Conservation (phyloP, 2,888 invertebrate species). For the Caenorhabditis angaria region DNA sequence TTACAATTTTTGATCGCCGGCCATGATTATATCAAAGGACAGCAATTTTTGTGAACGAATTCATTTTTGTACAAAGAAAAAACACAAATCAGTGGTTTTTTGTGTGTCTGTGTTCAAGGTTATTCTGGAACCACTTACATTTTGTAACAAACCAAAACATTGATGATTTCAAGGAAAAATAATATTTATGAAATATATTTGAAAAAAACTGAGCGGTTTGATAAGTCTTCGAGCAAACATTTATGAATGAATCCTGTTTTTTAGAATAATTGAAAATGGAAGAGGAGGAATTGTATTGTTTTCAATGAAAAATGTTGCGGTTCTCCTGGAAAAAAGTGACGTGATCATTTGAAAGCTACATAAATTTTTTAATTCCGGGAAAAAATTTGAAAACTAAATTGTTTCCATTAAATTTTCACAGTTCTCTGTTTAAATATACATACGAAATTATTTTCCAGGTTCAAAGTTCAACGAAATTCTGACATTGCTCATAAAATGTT, state of each 20-base stretch:
- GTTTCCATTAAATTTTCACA: too few species aligned
- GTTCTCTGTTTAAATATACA: too few species aligned
- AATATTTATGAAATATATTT: constrained; percentile 4
- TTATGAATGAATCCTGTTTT: constrained; percentile 1
- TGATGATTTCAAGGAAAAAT: not conserved
- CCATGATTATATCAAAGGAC: too few species aligned
- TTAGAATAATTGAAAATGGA: not conserved
- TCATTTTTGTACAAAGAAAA: not conserved
- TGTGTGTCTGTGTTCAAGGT: not conserved
- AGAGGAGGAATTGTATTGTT: not conserved
- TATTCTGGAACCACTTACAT: constrained; percentile 1
- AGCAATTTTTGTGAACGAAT: too few species aligned
- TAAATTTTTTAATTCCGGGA: too few species aligned
- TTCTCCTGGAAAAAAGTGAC: not conserved
- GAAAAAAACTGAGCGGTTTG: not conserved
- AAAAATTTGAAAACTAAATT: too few species aligned
- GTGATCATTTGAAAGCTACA: too few species aligned
- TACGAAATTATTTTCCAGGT: too few species aligned
- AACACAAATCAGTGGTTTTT: not conserved
- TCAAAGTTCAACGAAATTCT: too few species aligned
- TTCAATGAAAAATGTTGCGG: not conserved
- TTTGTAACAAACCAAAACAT: not conserved
- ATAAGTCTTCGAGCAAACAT: constrained; percentile 1
- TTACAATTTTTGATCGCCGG: too few species aligned
- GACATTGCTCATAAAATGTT: too few species aligned